Evolutionary conservation across 2,113 vertebrate species (phyloP), one percentile per base, ranked within the genome.

Genomic region (Phylloscopus whistleri): DNA sequence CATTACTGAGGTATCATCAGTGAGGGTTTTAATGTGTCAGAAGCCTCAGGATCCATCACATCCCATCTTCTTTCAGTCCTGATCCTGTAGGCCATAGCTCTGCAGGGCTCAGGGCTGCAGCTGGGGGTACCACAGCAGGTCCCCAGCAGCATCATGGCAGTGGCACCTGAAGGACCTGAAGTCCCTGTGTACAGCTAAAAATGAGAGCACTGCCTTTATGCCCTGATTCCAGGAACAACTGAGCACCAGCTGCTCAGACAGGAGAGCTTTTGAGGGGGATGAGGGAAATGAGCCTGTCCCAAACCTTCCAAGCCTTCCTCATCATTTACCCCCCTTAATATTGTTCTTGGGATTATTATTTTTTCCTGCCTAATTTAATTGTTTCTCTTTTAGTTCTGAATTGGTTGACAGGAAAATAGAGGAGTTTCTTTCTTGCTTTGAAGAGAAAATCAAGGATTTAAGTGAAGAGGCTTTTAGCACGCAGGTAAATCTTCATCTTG

Each of bases 331-430:
- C 43, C 5, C 11, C 3, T 43, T 10, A 23, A 2, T 55, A 3
- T 7, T 55, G 7, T 10, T 22, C 3, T 21, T 12, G 11, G 21
- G 23, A 16, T 4, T 31, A 44, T 20, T 37, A 11, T 35, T 37
- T 68, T n/a, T 33, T 55, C 43, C 15, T 66, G 17, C 24, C 64
- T 55, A 16, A 83, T 46, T 73, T 30, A 33, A 37, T 88, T 59
- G 33, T 73, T n/a, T 97, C 90, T 96, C 39, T 97, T 79, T 28
- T 96, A 99, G 99, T 96, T 98, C 99, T 5, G 99, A 99, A 95
- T 84, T 98, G 44, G 99, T 99, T 21, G 99, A 99, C 95, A 96
- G 93, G 39, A 99, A 99, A 96, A 99, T 99, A 53, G 99, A 99
- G 96, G 99, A 99, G 90, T 99, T 99, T 98, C 98, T 99, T 96